Conservation (phyloP, 2,888 invertebrate species). For the Elysia crispata region DNA sequence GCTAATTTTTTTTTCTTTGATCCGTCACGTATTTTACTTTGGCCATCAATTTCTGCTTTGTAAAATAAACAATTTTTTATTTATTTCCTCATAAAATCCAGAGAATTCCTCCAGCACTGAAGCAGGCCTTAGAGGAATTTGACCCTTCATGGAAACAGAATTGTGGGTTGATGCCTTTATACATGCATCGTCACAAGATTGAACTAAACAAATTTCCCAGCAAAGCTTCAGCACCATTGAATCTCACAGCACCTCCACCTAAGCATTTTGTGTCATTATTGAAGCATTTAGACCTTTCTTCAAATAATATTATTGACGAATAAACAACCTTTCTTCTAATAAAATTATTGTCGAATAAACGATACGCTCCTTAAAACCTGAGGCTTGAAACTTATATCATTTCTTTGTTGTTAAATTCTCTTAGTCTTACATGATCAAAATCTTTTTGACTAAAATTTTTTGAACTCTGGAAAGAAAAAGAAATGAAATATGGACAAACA, state of each 20-base stretch:
- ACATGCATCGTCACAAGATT: slow-evolving; percentile 38
- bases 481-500: no score
- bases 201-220: slow-evolving; percentile 12
- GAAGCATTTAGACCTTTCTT: slow-evolving; percentile 22
- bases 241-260: slow-evolving; percentile 21
- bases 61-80: neutral
- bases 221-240: neutral
- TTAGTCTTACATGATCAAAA: no score
- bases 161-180: neutral
- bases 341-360: no score
- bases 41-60: no score
- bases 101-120: slow-evolving; percentile 18
- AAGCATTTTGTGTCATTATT: slow-evolving; percentile 27
- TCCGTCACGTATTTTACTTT: no score
- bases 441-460: no score
- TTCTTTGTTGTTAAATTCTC: no score
- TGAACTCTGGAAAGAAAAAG: no score
- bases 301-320: slow-evolving; percentile 11
- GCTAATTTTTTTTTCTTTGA: no score
- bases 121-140: neutral
- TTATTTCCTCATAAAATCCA: neutral
- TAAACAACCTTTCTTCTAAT: no score
- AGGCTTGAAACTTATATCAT: no score
- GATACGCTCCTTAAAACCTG: no score
- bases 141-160: neutral